A percentile compares a stretch with the other conserved stretches of the same genome.
phyloP scores from a whole-genome alignment of 1,140 invertebrate genomes.

The Pogonus chalceus region DNA sequence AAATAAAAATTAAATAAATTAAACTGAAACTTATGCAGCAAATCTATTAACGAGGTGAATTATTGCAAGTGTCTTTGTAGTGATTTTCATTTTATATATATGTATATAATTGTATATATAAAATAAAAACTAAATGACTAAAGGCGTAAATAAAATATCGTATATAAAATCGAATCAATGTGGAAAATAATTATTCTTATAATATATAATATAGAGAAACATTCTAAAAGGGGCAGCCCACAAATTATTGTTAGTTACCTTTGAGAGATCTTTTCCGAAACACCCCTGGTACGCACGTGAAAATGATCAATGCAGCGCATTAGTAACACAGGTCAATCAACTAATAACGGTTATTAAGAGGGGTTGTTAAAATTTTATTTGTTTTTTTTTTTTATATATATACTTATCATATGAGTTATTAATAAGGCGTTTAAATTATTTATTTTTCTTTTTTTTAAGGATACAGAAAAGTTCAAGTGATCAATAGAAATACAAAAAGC shows the following conservation, averaged over 20 bases:
- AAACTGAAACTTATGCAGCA: constrained; percentile 30
- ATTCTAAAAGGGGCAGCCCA: constrained; percentile 37
- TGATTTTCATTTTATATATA: constrained; percentile 21
- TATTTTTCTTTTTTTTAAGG: no score
- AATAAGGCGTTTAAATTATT: no score
- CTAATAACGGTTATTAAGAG: neutral
- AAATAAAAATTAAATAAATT: constrained; percentile 22
- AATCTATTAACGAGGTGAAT: constrained; percentile 30
- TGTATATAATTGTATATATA: constrained; percentile 18
- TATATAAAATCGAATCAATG: constrained; percentile 12
- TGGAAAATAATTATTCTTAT: constrained; percentile 12
- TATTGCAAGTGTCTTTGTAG: constrained; percentile 34
- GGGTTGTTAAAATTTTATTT: constrained; percentile 2
- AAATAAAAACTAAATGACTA: constrained; percentile 28
- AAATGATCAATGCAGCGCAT: constrained; percentile 42
- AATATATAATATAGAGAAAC: constrained; percentile 24
- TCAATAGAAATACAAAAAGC: constrained; percentile 25
- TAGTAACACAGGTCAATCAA: constrained; percentile 29
- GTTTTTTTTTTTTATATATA: neutral
- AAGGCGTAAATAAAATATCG: constrained; percentile 26
- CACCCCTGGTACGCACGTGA: constrained; percentile 55
- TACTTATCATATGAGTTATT: no score
- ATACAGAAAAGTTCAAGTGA: no score
- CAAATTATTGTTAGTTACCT: constrained; percentile 52
- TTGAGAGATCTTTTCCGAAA: constrained; percentile 89